These are phyloP conservation scores for Microctenopoma steveboyesi DNA, from an alignment of 2,797 vertebrate species.

Conservation along the genomic window DNA sequence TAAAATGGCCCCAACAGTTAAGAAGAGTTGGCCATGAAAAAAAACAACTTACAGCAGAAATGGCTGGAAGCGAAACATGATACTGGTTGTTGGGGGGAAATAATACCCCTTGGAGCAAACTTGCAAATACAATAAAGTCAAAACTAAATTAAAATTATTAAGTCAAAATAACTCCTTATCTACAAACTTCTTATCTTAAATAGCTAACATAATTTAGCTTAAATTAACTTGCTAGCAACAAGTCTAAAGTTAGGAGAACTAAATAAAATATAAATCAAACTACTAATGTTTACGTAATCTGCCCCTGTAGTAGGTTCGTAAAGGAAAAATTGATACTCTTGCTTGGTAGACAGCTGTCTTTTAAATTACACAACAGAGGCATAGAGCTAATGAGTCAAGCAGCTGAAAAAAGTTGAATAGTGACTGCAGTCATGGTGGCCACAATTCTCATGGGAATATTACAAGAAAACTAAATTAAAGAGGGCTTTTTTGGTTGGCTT, in stretches of 20 bases:
- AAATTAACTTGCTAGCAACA: no score
- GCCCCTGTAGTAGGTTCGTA: no score
- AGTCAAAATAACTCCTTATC: no score
- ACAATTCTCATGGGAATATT: neutral
- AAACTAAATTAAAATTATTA: no score
- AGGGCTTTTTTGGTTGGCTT: slow-evolving; percentile 4
- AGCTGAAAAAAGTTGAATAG: neutral
- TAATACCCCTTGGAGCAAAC: neutral
- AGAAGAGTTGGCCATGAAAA: neutral
- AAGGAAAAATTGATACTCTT: no score
- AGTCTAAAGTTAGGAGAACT: neutral
- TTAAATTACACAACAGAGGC: neutral
- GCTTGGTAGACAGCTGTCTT: no score
- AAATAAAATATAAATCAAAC: no score
- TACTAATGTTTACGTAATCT: no score
- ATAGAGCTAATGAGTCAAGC: neutral
- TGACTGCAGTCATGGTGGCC: neutral
- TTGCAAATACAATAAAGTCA: neutral
- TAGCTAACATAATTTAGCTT: no score
- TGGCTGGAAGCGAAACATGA: neutral
- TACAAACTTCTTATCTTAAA: no score
- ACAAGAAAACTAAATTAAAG: neutral
- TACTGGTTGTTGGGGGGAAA: neutral
- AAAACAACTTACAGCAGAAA: neutral
- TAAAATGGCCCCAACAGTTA: neutral